A percentile compares a stretch with the other conserved stretches of the same genome.
Conservation (phyloP, 2,888 invertebrate species). For the Eilema griseolum region DNA sequence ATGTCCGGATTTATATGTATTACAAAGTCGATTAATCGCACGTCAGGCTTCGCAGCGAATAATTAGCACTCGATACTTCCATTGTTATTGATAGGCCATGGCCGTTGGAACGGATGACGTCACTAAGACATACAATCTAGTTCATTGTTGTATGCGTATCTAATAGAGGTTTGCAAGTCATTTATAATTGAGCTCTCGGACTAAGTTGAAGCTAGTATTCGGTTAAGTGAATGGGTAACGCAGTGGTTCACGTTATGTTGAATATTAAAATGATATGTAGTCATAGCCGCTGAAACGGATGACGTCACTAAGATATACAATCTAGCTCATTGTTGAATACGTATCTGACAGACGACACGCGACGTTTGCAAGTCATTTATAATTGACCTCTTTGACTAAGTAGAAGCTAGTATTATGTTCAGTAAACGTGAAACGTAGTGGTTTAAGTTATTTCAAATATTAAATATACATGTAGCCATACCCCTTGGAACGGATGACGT, state of each 20-base stretch:
- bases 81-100: constrained; percentile 17
- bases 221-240: neutral
- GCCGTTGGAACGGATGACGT: constrained; percentile 6
- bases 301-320: constrained; percentile 11
- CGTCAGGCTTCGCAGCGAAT: constrained; percentile 13
- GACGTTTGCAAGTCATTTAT: neutral
- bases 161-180: constrained; percentile 4
- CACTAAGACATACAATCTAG: constrained; percentile 5
- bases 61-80: constrained; percentile 12
- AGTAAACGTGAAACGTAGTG: neutral
- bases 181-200: neutral
- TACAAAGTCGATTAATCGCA: constrained; percentile 18
- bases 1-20: constrained; percentile 2
- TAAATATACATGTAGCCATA: neutral
- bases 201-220: neutral
- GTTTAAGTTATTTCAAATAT: neutral
- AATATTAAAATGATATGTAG: too few relatives aligned
- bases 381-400: neutral
- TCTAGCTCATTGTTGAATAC: neutral
- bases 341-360: too few relatives aligned
- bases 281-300: neutral
- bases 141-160: neutral
- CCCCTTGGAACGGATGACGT: constrained; percentile 4
- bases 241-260: neutral
- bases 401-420: neutral